phyloP scores from a whole-genome alignment of 30 jellyfish, hydroid and myxozoan species.

The Clytia hemisphaerica region DNA sequence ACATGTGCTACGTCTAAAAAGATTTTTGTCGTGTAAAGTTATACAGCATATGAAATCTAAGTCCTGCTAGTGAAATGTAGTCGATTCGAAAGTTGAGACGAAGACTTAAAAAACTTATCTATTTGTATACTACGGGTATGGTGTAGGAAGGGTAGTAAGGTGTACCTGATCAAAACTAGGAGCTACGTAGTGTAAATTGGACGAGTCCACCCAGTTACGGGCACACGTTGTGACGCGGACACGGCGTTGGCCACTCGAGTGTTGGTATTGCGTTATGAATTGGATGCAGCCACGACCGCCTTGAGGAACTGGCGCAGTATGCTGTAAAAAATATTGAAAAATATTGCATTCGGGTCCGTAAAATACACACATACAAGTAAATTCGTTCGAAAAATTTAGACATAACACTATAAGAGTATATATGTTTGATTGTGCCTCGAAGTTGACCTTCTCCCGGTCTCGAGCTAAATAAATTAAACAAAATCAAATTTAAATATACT shows the following conservation, averaged over 20 bases:
- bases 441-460: too few species aligned
- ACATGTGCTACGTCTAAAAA: too few species aligned
- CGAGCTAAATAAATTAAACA: too few species aligned
- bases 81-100: too few species aligned
- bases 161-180: constrained; percentile 90
- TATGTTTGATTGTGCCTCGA: background rate
- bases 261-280: constrained; percentile 93
- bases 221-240: constrained; percentile 99
- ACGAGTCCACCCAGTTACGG: constrained; percentile 97
- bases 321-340: constrained; percentile 30
- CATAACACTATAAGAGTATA: too few species aligned
- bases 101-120: too few species aligned
- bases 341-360: background rate
- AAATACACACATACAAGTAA: background rate
- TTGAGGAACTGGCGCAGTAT: constrained; percentile 97
- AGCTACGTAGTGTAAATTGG: constrained; percentile 76
- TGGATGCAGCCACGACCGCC: constrained; percentile 99
- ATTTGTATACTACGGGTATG: too few species aligned
- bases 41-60: too few species aligned
- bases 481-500: background rate
- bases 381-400: too few species aligned
- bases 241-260: constrained; percentile 83
- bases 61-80: too few species aligned
- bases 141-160: too few species aligned
- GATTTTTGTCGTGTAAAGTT: too few species aligned